Base-by-base conservation (phyloP, 2,888 invertebrate genomes). In the Cancer borealis region DNA sequence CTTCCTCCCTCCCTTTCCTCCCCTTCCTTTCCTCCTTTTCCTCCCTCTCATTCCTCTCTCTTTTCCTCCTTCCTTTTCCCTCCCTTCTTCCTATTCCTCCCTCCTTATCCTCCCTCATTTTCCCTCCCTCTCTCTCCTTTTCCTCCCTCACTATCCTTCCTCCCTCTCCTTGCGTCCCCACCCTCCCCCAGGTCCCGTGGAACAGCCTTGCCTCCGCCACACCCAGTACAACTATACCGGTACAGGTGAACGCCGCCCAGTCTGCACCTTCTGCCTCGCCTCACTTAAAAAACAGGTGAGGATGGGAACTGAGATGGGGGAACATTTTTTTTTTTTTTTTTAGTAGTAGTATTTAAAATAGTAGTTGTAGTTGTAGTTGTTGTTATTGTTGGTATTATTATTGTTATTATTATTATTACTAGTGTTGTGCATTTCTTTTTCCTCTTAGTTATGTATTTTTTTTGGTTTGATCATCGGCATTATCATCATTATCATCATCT, bases 221-320 rank as follows among this genome's bases (percentile, higher is more conserved):
- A 66, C 91, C 14, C 95, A 94, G 92, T 94, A 88, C 84, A 88
- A 17, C 46, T 94, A 92, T 66, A 89, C 93, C 0, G 92, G 94
- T 0, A 39, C 92, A 5, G 94, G 92, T 3, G 95, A 95, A 66
- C 87, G 95, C 3, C 30, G 93, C 17, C 94, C 95, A 3, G 95
- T 95, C 46, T 95, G 95, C 73, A 95, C 95, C 88, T 95, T 95
- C 94, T 95, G 95, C 79, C 93, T 95, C 49, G 92, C 95, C 30
- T 95, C 95, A 3, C 91, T 95, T 39, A 95, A 95, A 79, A 95
- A 95, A 60, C 94, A 95, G 95, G 95, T 95, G 26, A 45, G 93
- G 6, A 4, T n/a, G 60, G 39, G 39, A 39, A 39, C 39, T 39
- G 39, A 39, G 2, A 39, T 39, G 39, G 17, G 73, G n/a, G 73